Percentiles rank a stretch among this genome's conserved stretches.
Conservation (phyloP, 2,797 vertebrate genomes). For the Lutra lutra region DNA sequence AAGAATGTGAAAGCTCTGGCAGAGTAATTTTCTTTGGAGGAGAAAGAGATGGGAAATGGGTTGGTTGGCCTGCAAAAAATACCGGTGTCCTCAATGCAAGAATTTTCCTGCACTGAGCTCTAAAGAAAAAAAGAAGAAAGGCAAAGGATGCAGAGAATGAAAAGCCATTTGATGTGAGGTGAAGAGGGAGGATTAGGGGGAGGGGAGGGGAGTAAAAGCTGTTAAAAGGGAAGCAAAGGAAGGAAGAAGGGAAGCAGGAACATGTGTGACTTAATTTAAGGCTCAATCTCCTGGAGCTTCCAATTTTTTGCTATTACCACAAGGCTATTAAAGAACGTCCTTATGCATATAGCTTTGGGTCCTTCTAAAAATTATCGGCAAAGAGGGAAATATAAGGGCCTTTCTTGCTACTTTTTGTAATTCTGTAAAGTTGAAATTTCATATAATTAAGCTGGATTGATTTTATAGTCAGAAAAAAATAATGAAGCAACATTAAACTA, state of each 20-base stretch:
- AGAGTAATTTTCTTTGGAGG: conserved; percentile 57
- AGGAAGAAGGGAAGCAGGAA: conserved; percentile 45
- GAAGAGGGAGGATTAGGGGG: conserved; percentile 78
- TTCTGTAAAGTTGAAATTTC: conserved; percentile 32
- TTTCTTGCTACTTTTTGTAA: neutral
- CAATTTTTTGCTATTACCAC: neutral
- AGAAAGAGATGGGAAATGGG: conserved; percentile 61
- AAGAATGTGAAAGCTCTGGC: conserved; percentile 47
- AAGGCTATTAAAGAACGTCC: conserved; percentile 24
- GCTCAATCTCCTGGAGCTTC: neutral
- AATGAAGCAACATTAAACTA: conserved; percentile 17
- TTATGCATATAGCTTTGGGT: neutral
- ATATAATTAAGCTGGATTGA: conserved; percentile 19
- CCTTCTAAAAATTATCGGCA: conserved; percentile 27
- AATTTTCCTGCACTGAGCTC: conserved; percentile 69
- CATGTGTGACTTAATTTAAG: conserved; percentile 61
- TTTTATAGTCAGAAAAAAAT: conserved; percentile 37
- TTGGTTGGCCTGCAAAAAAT: conserved; percentile 67
- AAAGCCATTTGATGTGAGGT: conserved; percentile 81
- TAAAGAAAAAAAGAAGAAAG: conserved; percentile 78
- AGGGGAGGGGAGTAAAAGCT: conserved; percentile 66
- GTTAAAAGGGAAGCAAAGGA: conserved; percentile 52
- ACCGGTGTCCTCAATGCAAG: conserved; percentile 63
- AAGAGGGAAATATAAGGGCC: neutral
- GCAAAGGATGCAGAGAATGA: conserved; percentile 76